phyloP scores from a whole-genome alignment of 1,140 invertebrate genomes.

The Drosophila bipectinata region DNA sequence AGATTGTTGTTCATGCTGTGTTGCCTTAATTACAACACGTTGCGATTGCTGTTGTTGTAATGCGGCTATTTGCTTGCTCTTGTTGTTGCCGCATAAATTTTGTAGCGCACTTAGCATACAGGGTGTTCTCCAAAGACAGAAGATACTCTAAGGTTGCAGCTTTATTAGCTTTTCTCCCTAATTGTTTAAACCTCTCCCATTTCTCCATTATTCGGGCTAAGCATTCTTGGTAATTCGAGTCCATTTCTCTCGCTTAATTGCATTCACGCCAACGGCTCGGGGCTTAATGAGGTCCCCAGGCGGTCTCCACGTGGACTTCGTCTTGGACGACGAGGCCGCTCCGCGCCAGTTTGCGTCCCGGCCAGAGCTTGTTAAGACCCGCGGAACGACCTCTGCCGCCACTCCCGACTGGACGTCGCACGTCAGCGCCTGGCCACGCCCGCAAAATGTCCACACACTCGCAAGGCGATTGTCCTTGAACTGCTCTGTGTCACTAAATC shows the following conservation, averaged over 20 bases:
- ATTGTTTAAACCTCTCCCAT: conserved; percentile 19
- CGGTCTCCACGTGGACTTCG: conserved; percentile 21
- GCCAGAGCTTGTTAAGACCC: conserved; percentile 25
- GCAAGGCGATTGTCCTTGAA: conserved; percentile 63
- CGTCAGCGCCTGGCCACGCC: conserved; percentile 30
- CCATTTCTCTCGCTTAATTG: conserved; percentile 51
- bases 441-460: conserved; percentile 29
- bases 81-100: conserved; percentile 60
- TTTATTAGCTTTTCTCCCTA: neutral
- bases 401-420: conserved; percentile 2
- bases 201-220: conserved; percentile 18
- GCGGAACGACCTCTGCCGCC: neutral
- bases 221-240: conserved; percentile 43
- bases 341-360: neutral
- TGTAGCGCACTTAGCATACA: conserved; percentile 48
- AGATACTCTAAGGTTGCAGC: too few species aligned
- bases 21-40: conserved; percentile 71
- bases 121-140: conserved; percentile 32
- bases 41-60: conserved; percentile 33
- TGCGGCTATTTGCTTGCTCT: conserved; percentile 10
- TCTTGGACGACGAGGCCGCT: neutral
- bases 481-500: conserved; percentile 60
- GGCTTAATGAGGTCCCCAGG: conserved; percentile 49
- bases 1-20: conserved; percentile 51
- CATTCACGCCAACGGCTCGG: conserved; percentile 9